Evolutionary conservation across 30 jellyfish, hydroid and myxozoan species (phyloP).

Genomic region (Aurelia coerulea): DNA sequence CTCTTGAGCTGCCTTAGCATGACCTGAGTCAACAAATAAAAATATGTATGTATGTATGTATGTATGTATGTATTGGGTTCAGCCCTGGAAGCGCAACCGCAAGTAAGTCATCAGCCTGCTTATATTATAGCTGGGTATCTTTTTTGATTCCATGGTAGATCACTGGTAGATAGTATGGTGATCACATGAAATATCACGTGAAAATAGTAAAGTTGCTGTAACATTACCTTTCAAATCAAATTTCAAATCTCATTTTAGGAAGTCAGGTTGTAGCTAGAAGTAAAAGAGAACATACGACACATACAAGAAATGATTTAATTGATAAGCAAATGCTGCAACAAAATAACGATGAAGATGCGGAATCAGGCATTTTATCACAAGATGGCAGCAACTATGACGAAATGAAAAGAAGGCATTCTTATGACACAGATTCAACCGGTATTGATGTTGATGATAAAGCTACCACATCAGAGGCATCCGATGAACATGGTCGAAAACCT

Average conservation of each 20-base stretch:
- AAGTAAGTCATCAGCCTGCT: too few relatives aligned
- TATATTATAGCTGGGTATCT: too few relatives aligned
- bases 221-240: too few relatives aligned
- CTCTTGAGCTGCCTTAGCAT: too few relatives aligned
- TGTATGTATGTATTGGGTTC: too few relatives aligned
- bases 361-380: neutral
- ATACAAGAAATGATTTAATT: constrained; percentile 46
- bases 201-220: too few relatives aligned
- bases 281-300: constrained; percentile 24
- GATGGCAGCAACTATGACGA: constrained; percentile 12
- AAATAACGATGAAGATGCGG: neutral
- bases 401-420: constrained; percentile 21
- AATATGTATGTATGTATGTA: too few relatives aligned
- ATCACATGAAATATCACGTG: too few relatives aligned
- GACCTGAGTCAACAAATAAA: too few relatives aligned
- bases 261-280: constrained; percentile 59
- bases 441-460: constrained; percentile 48
- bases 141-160: too few relatives aligned
- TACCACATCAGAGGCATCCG: constrained; percentile 8
- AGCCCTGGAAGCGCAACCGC: too few relatives aligned
- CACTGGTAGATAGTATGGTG: too few relatives aligned
- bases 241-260: neutral
- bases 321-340: constrained; percentile 24
- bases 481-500: constrained; percentile 70
- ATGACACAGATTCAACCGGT: constrained; percentile 56